Evolutionary conservation across 2,113 vertebrate genomes (phyloP).

Genomic region (Phrynocephalus versicolor): DNA sequence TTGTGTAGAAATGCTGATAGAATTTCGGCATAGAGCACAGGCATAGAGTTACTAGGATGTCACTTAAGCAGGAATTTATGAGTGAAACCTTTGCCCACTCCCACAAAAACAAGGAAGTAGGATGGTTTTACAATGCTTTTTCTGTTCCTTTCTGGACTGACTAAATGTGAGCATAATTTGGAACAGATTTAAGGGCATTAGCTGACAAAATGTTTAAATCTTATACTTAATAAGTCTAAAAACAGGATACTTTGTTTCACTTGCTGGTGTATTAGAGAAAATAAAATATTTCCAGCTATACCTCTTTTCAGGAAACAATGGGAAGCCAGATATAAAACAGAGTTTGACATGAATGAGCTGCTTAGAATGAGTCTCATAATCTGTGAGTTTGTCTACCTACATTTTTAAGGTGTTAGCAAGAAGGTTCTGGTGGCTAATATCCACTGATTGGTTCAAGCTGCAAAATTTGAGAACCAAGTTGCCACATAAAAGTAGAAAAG

Average conservation of each 20-base stretch:
- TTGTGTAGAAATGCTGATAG: no score
- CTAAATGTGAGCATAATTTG: background rate
- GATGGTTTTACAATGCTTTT: background rate
- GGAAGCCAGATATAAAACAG: background rate
- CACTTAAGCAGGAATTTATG: constrained; percentile 10
- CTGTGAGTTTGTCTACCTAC: background rate
- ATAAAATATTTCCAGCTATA: background rate
- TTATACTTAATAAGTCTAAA: background rate
- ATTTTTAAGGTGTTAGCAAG: background rate
- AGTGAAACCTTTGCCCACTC: background rate
- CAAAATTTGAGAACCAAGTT: background rate
- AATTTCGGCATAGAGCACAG: background rate
- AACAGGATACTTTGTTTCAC: background rate
- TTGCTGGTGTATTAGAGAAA: background rate
- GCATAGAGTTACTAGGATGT: background rate
- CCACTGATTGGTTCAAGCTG: background rate
- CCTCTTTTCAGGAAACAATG: background rate
- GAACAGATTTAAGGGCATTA: background rate
- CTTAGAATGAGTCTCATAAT: background rate
- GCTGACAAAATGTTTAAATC: background rate
- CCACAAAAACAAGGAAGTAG: background rate
- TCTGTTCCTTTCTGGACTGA: background rate
- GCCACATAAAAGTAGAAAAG: background rate
- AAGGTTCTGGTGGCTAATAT: background rate
- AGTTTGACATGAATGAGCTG: background rate